These are phyloP conservation scores for Oryzias melastigma DNA, from an alignment of 2,113 vertebrate genomes.

Conservation along the genomic window DNA sequence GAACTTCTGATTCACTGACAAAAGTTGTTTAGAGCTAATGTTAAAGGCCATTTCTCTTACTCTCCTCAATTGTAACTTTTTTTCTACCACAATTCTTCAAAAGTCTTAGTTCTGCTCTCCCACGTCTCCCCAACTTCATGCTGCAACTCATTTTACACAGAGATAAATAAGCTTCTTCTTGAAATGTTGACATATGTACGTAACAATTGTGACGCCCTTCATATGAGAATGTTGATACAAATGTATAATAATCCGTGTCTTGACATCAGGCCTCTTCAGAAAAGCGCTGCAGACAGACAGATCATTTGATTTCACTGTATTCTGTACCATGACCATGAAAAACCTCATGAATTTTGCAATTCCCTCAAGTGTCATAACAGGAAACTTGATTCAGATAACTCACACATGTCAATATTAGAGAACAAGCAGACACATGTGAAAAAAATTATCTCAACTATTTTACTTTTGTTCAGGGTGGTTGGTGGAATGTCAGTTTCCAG, in stretches of 20 bases:
- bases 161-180: too few species aligned
- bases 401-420: slow-evolving; percentile 51
- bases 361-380: slow-evolving; percentile 11
- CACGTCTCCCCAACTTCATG: too few species aligned
- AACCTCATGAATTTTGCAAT: slow-evolving; percentile 6
- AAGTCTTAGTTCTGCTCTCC: too few species aligned
- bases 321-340: background rate
- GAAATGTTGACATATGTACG: too few species aligned
- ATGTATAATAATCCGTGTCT: background rate
- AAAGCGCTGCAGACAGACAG: too few species aligned
- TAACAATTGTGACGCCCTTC: too few species aligned
- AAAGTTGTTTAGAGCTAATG: too few species aligned
- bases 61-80: too few species aligned
- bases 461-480: slow-evolving; percentile 24
- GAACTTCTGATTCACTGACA: too few species aligned
- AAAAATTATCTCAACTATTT: slow-evolving; percentile 14
- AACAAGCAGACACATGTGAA: slow-evolving; percentile 41
- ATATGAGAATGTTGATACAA: background rate
- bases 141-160: too few species aligned
- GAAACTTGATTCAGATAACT: slow-evolving; percentile 26
- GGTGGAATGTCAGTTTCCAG: slow-evolving; percentile 32
- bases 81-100: too few species aligned
- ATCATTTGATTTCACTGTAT: background rate
- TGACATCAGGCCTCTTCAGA: background rate
- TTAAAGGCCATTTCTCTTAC: too few species aligned